Evolutionary conservation across 2,113 vertebrate species (phyloP).

Genomic region (Petrocephalus microphthalmus): DNA sequence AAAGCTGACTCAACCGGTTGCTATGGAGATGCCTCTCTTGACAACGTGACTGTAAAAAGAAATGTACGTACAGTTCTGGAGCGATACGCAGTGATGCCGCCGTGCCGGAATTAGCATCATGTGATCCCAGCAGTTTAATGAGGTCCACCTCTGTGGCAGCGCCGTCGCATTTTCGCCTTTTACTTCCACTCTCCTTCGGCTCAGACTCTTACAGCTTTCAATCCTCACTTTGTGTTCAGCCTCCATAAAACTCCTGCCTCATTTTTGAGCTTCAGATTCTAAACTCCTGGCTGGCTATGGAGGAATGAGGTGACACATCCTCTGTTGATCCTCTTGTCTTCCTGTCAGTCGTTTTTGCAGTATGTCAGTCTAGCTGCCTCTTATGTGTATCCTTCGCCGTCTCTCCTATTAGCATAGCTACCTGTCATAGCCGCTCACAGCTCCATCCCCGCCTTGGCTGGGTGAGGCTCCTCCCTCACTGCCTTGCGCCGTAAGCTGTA

Average conservation of each 20-base stretch:
- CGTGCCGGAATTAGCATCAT: not conserved
- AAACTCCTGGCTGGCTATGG: not conserved
- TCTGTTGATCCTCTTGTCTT: not conserved
- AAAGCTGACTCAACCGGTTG: conserved; percentile 27
- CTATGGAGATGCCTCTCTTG: conserved; percentile 21
- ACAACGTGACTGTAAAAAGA: conserved; percentile 23
- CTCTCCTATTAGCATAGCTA: not conserved
- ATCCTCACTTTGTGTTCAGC: not conserved
- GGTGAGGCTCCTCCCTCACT: not conserved
- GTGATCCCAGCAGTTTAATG: conserved; percentile 13
- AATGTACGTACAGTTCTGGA: conserved; percentile 18
- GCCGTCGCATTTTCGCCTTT: not conserved
- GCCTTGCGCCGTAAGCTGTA: not conserved
- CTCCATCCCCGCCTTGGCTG: not conserved
- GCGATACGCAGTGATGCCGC: not conserved
- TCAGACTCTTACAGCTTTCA: not conserved
- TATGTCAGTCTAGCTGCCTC: not conserved
- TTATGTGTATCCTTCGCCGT: not conserved
- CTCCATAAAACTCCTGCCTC: not conserved
- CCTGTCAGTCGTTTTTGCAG: not conserved
- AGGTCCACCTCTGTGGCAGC: not conserved
- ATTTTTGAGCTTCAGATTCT: not conserved
- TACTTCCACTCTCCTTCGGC: not conserved
- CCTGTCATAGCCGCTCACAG: not conserved
- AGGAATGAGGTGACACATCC: not conserved